Evolutionary conservation across 2,113 vertebrate species (phyloP).

Genomic region (Amphilophus citrinellus): DNA sequence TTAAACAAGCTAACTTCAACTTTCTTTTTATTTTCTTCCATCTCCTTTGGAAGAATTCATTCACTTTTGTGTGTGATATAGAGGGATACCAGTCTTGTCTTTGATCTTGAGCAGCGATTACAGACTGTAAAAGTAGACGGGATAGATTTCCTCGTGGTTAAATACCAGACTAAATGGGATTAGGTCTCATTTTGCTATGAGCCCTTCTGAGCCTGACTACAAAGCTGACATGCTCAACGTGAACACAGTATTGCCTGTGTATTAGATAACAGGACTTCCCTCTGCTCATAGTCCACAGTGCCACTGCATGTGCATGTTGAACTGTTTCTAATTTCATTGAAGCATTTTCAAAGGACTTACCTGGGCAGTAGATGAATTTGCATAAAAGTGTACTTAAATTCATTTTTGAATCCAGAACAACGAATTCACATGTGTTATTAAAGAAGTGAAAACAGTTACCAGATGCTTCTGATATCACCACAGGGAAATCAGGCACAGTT

Average conservation of each 20-base stretch:
- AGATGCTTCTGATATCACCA: not conserved
- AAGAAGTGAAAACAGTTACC: not conserved
- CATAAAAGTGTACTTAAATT: constrained; percentile 18
- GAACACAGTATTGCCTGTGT: not conserved
- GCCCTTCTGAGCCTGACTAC: constrained; percentile 29
- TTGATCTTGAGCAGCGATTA: constrained; percentile 67
- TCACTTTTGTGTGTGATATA: not conserved
- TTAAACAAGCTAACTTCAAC: not conserved
- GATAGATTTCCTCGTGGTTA: constrained; percentile 53
- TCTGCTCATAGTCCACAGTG: not conserved
- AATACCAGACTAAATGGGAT: constrained; percentile 74
- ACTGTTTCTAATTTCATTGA: constrained; percentile 37
- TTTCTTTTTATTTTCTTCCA: not conserved
- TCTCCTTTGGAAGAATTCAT: not conserved
- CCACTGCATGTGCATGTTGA: not conserved
- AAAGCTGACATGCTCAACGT: constrained; percentile 32
- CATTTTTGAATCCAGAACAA: constrained; percentile 43
- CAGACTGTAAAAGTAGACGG: constrained; percentile 35
- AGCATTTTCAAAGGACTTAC: constrained; percentile 37
- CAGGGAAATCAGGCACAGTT: not conserved
- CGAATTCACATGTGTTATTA: constrained; percentile 18
- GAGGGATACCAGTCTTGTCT: constrained; percentile 45
- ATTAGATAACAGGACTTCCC: constrained; percentile 11
- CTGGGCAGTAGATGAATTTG: constrained; percentile 17
- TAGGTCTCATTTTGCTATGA: constrained; percentile 50